These are phyloP conservation scores for Labeo catla DNA, from an alignment of 2,113 vertebrate genomes.

Conservation along the genomic window DNA sequence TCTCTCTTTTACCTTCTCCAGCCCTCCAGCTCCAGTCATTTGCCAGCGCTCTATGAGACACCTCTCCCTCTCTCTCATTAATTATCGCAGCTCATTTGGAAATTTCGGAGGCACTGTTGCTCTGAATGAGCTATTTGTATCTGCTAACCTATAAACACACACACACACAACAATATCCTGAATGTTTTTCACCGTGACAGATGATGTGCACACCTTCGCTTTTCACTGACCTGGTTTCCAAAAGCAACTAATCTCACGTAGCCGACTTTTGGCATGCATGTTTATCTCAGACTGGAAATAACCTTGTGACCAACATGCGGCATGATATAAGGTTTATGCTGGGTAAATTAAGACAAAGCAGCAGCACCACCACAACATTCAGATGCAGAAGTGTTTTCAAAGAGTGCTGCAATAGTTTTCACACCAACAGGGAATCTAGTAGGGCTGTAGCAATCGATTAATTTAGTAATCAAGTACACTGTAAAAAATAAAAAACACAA, in stretches of 20 bases:
- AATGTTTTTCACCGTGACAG: not conserved
- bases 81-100: conserved; percentile 21
- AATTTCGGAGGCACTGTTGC: conserved; percentile 72
- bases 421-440: not conserved
- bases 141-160: conserved; percentile 69
- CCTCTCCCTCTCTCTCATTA: conserved; percentile 62
- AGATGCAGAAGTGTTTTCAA: not conserved
- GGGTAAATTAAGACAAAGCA: not conserved
- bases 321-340: not conserved
- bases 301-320: not conserved
- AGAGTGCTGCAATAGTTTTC: not conserved
- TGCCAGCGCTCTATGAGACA: conserved; percentile 56
- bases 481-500: too few species aligned
- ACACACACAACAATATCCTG: conserved; percentile 17
- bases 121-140: conserved; percentile 67
- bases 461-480: too few species aligned
- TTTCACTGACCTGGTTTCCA: not conserved
- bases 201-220: not conserved
- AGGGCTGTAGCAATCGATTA: too few species aligned
- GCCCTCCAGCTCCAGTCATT: not conserved
- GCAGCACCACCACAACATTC: not conserved
- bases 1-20: conserved; percentile 63
- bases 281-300: not conserved
- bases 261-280: not conserved
- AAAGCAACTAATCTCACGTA: conserved; percentile 6